Percentiles rank a stretch among this genome's conserved stretches.
These are phyloP conservation scores for Pelmatolapia mariae DNA, from an alignment of 2,113 vertebrate genomes.

Conservation along the genomic window DNA sequence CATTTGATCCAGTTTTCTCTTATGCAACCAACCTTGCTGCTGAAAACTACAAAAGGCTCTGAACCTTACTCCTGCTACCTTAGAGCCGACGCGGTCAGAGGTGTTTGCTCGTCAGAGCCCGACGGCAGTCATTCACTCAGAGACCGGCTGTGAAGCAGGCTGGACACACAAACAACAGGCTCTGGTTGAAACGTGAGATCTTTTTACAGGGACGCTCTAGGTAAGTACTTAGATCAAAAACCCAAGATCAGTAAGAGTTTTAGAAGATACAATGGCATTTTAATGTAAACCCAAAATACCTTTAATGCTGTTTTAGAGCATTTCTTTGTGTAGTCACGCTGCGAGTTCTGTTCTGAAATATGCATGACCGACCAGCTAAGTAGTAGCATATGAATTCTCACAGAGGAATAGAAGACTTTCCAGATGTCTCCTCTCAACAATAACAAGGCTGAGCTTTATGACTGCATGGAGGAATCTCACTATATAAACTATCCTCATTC, in stretches of 20 bases:
- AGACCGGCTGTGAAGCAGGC: neutral
- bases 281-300: neutral
- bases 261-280: neutral
- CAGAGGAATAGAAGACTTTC: neutral
- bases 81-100: neutral
- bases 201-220: neutral
- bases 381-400: neutral
- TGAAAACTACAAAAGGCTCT: neutral
- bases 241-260: neutral
- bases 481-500: neutral
- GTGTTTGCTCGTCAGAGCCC: neutral
- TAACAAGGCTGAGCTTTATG: neutral
- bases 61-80: neutral
- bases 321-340: neutral
- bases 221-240: neutral
- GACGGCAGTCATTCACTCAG: neutral
- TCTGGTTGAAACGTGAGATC: neutral
- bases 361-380: neutral
- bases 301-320: neutral
- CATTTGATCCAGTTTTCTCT: neutral
- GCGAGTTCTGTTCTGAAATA: neutral
- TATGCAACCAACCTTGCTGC: neutral
- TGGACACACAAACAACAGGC: neutral
- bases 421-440: neutral
- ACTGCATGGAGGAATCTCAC: neutral